A percentile compares a stretch with the other conserved stretches of the same genome.
Conservation (phyloP, 1,140 invertebrate species). For the Sipha flava region DNA sequence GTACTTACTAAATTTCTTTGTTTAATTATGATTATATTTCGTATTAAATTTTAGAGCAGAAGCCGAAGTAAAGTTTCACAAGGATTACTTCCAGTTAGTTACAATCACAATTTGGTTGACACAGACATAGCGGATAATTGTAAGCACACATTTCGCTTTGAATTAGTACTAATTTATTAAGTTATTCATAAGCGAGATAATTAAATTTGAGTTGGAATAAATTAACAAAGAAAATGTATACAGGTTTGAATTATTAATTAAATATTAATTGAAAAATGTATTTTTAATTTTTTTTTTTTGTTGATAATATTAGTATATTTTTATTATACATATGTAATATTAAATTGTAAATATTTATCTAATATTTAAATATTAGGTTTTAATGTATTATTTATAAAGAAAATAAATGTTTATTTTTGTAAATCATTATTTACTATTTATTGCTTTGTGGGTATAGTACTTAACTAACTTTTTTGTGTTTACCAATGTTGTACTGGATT, state of each 20-base stretch:
- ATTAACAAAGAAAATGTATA: too few relatives aligned
- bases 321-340: too few relatives aligned
- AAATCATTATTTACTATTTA: background rate
- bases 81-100: background rate
- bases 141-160: slow-evolving; percentile 1
- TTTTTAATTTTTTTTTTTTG: too few relatives aligned
- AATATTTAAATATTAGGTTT: background rate
- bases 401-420: background rate
- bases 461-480: background rate
- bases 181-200: too few relatives aligned
- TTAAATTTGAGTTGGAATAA: too few relatives aligned
- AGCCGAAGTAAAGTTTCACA: slow-evolving; percentile 5
- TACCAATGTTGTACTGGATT: background rate
- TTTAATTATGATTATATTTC: background rate
- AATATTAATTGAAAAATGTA: too few relatives aligned
- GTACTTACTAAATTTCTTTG: background rate
- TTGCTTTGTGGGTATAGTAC: background rate
- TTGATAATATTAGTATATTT: too few relatives aligned
- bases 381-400: background rate
- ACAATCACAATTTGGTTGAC: background rate
- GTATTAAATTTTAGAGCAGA: background rate
- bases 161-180: too few relatives aligned
- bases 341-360: too few relatives aligned
- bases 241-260: too few relatives aligned
- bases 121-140: background rate